Conservation (phyloP, 2,797 vertebrate genomes). For the Astyanax mexicanus region DNA sequence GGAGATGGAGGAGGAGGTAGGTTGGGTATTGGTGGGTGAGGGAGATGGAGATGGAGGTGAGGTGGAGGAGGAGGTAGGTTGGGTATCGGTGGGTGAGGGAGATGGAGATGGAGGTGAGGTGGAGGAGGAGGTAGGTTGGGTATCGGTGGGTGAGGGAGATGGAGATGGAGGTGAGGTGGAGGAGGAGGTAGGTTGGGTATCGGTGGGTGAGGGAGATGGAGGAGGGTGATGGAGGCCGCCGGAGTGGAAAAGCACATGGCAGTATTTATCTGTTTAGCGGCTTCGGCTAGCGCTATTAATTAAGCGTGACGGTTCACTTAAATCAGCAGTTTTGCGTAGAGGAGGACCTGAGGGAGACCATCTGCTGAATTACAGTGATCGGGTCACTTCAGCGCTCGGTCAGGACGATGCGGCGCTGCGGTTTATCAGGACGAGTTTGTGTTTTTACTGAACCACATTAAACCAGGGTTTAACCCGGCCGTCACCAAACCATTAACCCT, state of each 20-base stretch:
- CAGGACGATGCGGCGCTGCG: conserved; percentile 13
- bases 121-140: too few relatives aligned
- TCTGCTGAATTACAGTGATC: conserved; percentile 75
- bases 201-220: too few relatives aligned
- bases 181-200: too few relatives aligned
- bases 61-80: too few relatives aligned
- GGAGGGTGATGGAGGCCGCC: conserved; percentile 57
- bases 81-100: too few relatives aligned
- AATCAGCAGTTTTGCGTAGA: conserved; percentile 79
- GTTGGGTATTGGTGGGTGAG: too few relatives aligned
- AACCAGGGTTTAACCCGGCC: background rate
- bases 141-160: too few relatives aligned
- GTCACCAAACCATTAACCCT: too few relatives aligned
- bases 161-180: too few relatives aligned
- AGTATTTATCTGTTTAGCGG: conserved; percentile 69
- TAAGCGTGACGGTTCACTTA: conserved; percentile 77
- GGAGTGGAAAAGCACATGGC: conserved; percentile 66
- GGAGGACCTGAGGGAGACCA: conserved; percentile 71
- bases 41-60: too few relatives aligned
- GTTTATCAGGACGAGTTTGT: background rate
- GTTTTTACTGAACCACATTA: background rate
- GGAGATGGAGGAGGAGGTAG: too few relatives aligned
- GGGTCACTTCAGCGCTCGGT: conserved; percentile 61
- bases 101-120: too few relatives aligned
- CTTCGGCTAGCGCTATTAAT: conserved; percentile 78